Conservation (phyloP, 2,113 vertebrate genomes). For the Lucifuga dentata region DNA sequence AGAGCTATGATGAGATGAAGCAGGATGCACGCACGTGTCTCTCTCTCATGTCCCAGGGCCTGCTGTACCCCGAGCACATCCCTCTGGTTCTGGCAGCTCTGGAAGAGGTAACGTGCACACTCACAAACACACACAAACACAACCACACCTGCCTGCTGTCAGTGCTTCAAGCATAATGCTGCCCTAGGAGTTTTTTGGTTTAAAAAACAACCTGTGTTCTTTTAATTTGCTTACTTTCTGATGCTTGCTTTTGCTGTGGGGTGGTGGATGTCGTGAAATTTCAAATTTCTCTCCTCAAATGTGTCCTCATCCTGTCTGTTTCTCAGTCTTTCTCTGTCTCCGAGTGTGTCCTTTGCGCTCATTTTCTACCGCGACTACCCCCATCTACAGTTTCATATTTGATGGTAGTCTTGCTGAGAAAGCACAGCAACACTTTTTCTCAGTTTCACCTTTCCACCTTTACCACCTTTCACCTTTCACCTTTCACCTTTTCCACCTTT, state of each 20-base stretch:
- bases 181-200: conserved; percentile 38
- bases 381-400: conserved; percentile 6
- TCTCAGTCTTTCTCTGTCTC: neutral
- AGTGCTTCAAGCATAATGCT: conserved; percentile 33
- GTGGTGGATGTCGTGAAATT: conserved; percentile 7
- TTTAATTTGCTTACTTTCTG: conserved; percentile 45
- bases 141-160: conserved; percentile 48
- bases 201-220: conserved; percentile 51
- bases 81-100: conserved; percentile 92
- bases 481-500: too few relatives aligned
- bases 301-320: neutral
- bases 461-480: too few relatives aligned
- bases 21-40: conserved; percentile 98
- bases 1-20: conserved; percentile 98
- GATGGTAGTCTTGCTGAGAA: neutral
- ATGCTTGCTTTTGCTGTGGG: conserved; percentile 13
- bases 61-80: conserved; percentile 96
- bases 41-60: conserved; percentile 97
- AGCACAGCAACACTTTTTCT: neutral
- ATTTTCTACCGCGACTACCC: neutral
- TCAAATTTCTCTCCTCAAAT: neutral
- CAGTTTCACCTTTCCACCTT: conserved; percentile 12
- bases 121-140: conserved; percentile 14
- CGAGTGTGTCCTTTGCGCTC: neutral
- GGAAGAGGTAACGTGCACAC: conserved; percentile 85